phyloP scores from a whole-genome alignment of 2,888 invertebrate species.

The Cecidostiba fungosa region DNA sequence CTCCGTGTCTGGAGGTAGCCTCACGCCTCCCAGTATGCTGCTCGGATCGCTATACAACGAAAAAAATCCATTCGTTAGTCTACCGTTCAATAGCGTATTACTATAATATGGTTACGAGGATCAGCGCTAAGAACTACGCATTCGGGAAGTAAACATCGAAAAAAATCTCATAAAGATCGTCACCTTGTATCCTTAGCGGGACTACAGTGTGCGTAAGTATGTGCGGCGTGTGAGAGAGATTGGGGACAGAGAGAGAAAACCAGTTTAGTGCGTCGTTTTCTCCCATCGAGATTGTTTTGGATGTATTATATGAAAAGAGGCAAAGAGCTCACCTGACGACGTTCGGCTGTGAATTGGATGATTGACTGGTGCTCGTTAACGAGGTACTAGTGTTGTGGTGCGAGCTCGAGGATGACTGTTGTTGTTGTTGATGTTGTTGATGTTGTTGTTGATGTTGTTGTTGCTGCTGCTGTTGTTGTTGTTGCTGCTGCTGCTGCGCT shows the following conservation, averaged over 20 bases:
- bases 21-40: slow-evolving; percentile 90
- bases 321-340: slow-evolving; percentile 75
- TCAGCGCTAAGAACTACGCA: not conserved
- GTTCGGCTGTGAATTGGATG: slow-evolving; percentile 77
- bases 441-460: slow-evolving; percentile 17
- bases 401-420: slow-evolving; percentile 63
- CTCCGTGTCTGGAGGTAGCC: slow-evolving; percentile 93
- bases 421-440: slow-evolving; percentile 15
- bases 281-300: not conserved
- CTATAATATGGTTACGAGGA: not conserved
- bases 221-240: not conserved
- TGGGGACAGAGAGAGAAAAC: slow-evolving; percentile 1
- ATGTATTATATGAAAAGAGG: not conserved
- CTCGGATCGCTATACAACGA: slow-evolving; percentile 86
- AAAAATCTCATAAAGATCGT: slow-evolving; percentile 62
- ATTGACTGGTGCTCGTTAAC: slow-evolving; percentile 69
- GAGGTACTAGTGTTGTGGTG: slow-evolving; percentile 71
- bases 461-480: slow-evolving; percentile 65
- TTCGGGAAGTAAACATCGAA: slow-evolving; percentile 12
- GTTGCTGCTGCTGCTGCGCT: slow-evolving; percentile 60
- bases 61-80: not conserved
- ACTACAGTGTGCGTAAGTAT: slow-evolving; percentile 67
- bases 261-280: not conserved
- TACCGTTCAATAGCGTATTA: too few relatives aligned
- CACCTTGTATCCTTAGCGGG: slow-evolving; percentile 79